Percentiles rank a stretch among this genome's conserved stretches.
phyloP scores from a whole-genome alignment of 2,113 vertebrate genomes.

The Monarcha castaneiventris region DNA sequence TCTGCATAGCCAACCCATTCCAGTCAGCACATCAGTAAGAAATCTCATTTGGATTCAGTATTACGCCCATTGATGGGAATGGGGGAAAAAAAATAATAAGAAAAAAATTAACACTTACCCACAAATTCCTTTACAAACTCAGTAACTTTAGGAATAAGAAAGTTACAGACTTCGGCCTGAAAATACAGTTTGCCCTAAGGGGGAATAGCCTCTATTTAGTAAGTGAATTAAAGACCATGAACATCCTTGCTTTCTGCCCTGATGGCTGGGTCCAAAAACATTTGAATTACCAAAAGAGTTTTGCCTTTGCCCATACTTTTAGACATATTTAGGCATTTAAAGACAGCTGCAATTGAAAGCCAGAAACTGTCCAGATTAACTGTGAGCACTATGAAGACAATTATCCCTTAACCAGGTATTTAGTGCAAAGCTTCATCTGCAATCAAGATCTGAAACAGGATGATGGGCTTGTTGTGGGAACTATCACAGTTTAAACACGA shows the following conservation, averaged over 20 bases:
- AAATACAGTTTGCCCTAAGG: background rate
- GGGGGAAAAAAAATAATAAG: fast-evolving
- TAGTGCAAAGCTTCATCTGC: background rate
- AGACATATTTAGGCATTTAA: background rate
- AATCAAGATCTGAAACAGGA: background rate
- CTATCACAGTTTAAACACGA: background rate
- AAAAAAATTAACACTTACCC: background rate
- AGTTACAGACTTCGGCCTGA: background rate
- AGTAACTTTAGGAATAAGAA: background rate
- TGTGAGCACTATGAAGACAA: background rate
- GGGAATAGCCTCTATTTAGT: background rate
- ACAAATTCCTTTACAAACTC: background rate
- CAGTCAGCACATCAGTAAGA: background rate
- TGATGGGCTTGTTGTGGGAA: background rate
- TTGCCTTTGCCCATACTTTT: background rate
- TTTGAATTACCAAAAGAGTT: background rate
- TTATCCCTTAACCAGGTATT: background rate
- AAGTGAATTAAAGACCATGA: background rate
- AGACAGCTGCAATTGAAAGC: background rate
- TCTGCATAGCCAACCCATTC: background rate
- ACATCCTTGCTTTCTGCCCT: background rate
- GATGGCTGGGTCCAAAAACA: background rate
- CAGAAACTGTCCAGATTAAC: background rate
- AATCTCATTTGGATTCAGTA: background rate
- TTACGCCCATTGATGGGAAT: background rate